phyloP scores from a whole-genome alignment of 2,797 vertebrate species.

The Phoebastria nigripes region DNA sequence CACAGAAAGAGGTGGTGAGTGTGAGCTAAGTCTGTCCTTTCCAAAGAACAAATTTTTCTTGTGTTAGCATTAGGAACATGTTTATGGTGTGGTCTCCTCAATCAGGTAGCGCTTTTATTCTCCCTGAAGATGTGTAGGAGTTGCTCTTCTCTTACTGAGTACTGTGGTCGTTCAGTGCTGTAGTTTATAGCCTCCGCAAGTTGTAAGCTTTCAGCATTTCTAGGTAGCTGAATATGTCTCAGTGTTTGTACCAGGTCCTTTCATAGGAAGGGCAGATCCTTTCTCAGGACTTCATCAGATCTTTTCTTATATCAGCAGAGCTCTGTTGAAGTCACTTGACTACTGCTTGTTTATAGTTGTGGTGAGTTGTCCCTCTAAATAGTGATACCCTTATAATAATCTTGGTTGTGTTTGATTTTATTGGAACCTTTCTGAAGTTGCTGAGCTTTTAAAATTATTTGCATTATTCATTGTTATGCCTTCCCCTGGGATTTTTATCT shows the following conservation, averaged over 20 bases:
- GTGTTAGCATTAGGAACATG: slow-evolving; percentile 41
- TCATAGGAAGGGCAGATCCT: neutral
- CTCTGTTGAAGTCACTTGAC: slow-evolving; percentile 10
- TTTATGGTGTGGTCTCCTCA: slow-evolving; percentile 21
- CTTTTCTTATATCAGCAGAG: neutral
- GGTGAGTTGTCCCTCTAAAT: neutral
- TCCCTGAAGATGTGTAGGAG: neutral
- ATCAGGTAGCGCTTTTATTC: slow-evolving; percentile 13
- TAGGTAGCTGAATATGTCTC: neutral
- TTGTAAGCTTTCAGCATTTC: slow-evolving; percentile 33
- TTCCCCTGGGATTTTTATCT: neutral
- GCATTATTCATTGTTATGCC: neutral
- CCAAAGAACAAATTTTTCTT: neutral
- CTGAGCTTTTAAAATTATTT: neutral
- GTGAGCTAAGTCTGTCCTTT: slow-evolving; percentile 35
- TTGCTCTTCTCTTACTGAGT: neutral
- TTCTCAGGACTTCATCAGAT: slow-evolving; percentile 12
- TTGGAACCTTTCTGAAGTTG: neutral
- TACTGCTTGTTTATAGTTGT: neutral
- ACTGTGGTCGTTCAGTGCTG: neutral
- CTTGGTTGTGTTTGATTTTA: neutral
- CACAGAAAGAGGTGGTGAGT: slow-evolving; percentile 79
- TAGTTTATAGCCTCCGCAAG: neutral
- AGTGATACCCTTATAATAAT: neutral
- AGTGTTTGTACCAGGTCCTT: neutral